phyloP scores from a whole-genome alignment of 2,113 vertebrate species.

The Micronycteris hirsuta region DNA sequence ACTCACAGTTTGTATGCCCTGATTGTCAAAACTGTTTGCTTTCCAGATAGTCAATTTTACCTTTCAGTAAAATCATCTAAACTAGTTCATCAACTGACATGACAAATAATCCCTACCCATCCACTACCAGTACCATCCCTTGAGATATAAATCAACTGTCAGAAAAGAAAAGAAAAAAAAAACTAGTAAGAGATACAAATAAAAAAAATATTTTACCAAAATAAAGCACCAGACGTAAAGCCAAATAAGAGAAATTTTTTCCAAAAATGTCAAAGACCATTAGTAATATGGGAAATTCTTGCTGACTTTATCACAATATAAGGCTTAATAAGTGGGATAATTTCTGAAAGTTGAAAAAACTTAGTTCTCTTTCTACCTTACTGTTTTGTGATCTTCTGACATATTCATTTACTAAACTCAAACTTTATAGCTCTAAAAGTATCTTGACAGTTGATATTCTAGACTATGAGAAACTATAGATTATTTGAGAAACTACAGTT shows the following conservation, averaged over 20 bases:
- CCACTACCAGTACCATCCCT: background rate
- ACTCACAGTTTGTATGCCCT: constrained; percentile 13
- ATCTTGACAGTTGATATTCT: background rate
- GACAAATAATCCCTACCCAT: background rate
- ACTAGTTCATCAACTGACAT: constrained; percentile 55
- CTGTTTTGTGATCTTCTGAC: background rate
- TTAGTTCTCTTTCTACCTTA: background rate
- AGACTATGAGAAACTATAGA: background rate
- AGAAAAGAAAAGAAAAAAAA: constrained; percentile 25
- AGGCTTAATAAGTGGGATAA: background rate
- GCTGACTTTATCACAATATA: background rate
- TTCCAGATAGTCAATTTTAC: constrained; percentile 56
- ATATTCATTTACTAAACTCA: constrained; percentile 26
- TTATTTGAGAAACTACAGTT: background rate
- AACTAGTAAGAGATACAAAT: background rate
- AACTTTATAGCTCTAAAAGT: background rate
- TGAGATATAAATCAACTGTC: constrained; percentile 10
- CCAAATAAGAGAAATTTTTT: background rate
- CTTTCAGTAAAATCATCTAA: constrained; percentile 63
- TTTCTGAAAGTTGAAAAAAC: background rate
- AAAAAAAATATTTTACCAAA: constrained; percentile 29
- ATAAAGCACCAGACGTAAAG: background rate
- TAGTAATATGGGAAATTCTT: background rate
- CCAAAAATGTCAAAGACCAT: background rate
- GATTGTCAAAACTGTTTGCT: constrained; percentile 35